Base-by-base conservation (phyloP, 1,140 invertebrate genomes). In the Drosophila tani region DNA sequence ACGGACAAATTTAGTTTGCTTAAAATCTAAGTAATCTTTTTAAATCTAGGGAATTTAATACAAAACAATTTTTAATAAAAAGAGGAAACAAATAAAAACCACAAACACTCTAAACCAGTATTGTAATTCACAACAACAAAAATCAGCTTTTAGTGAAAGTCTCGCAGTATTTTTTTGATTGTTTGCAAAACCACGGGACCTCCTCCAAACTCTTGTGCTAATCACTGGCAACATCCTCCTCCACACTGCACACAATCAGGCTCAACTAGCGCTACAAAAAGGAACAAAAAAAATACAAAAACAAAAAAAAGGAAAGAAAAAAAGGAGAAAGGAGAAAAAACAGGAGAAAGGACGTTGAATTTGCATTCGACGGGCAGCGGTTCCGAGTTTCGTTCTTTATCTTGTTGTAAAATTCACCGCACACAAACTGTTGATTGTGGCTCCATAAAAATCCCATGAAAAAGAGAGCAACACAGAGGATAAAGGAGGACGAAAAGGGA, bases 351-450 rank as follows among this genome's bases (percentile, higher is more conserved):
- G 58, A 53, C 64, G 49, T 60, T 46, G 74, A 74, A 67, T 73
- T 69, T 75, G 43, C 76, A 71, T 81, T 65, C 74, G 45, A 68
- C 66, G 64, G 65, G 29, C 63, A 46, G 47, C 53, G 69, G 51
- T 69, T 63, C 51, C 64, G 60, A 81, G 62, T 51, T 85, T 79
- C 67, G 66, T 88, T 85, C 83, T 88, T 87, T 82, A 90, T 88
- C 79, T 88, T 83, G 79, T 92, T 92, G 91, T 92, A 83, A 92
- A 92, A 92, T 92, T 86, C 91, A 85, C 87, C 87, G 87, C 91
- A 92, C 91, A 92, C 91, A 91, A 91, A 91, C 90, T 91, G 90
- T 91, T 91, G 90, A 91, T 91, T 91, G 90, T 76, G 90, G 90
- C 82, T 81, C 90, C 90, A 91, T 91, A 91, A 91, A 91, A 91